phyloP scores from a whole-genome alignment of 2,113 vertebrate species.

The Hippocampus guttulatus region DNA sequence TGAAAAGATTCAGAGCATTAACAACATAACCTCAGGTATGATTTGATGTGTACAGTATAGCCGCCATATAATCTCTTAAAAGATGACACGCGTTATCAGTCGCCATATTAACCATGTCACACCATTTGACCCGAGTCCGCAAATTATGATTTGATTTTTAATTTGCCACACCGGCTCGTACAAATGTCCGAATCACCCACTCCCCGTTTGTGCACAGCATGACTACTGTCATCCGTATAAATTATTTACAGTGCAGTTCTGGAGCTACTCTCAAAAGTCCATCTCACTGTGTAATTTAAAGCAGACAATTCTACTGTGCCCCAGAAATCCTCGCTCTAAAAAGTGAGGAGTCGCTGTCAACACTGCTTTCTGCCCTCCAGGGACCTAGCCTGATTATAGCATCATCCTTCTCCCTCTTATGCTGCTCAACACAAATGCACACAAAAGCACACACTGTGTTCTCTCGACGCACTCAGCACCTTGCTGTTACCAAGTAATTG shows the following conservation, averaged over 20 bases:
- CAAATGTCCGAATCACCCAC: no score
- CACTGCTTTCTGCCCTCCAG: constrained; percentile 46
- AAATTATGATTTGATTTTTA: no score
- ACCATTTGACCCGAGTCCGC: no score
- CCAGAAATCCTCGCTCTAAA: constrained; percentile 55
- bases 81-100: no score
- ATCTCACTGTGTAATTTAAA: constrained; percentile 20
- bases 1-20: no score
- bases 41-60: no score
- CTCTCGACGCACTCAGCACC: constrained; percentile 28
- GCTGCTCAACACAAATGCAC: constrained; percentile 22
- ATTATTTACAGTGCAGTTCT: not conserved
- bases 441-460: constrained; percentile 12
- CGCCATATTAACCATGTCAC: no score
- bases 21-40: no score
- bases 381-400: constrained; percentile 63
- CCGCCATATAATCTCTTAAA: no score
- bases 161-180: no score
- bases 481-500: constrained; percentile 27
- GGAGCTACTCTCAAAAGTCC: not conserved
- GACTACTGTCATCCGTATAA: no score
- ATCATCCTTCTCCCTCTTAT: constrained; percentile 51
- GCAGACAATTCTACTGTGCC: constrained; percentile 42
- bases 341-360: constrained; percentile 50
- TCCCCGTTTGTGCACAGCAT: no score